Percentiles rank a stretch among this genome's conserved stretches.
Evolutionary conservation across 2,888 invertebrate species (phyloP).

Genomic region (Drosophila stalkeri): DNA sequence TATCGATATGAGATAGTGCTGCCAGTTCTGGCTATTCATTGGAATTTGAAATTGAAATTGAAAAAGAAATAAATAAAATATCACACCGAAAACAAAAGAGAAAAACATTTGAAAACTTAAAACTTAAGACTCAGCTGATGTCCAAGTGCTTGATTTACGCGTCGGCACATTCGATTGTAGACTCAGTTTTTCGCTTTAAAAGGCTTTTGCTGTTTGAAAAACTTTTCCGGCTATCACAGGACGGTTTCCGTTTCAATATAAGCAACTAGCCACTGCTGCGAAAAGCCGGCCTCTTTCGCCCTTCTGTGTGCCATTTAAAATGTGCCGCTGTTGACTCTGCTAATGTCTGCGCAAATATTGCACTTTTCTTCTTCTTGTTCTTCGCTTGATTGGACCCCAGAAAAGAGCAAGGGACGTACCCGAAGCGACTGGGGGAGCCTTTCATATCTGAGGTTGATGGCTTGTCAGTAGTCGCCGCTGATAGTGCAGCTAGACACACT

Average conservation of each 20-base stretch:
- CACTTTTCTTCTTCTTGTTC: constrained; percentile 45
- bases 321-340: constrained; percentile 68
- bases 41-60: constrained; percentile 47
- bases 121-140: constrained; percentile 52
- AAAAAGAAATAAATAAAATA: constrained; percentile 12
- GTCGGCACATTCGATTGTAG: constrained; percentile 54
- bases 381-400: constrained; percentile 38
- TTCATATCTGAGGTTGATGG: constrained; percentile 42
- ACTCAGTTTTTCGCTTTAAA: constrained; percentile 54
- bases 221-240: constrained; percentile 66
- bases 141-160: constrained; percentile 64
- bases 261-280: constrained; percentile 6
- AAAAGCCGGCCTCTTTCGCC: background rate
- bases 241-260: constrained; percentile 62
- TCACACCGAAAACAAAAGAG: background rate
- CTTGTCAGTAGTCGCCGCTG: constrained; percentile 46
- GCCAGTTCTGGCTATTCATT: constrained; percentile 20
- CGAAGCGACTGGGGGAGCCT: background rate
- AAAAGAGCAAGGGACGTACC: background rate
- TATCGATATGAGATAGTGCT: constrained; percentile 40
- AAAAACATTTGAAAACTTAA: constrained; percentile 41
- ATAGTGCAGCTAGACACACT: constrained; percentile 41
- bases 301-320: constrained; percentile 46
- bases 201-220: constrained; percentile 58
- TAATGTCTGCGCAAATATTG: constrained; percentile 75